Percentiles rank a stretch among this genome's conserved stretches.
Conservation (phyloP, 2,888 invertebrate species). For the Agelastica alni region DNA sequence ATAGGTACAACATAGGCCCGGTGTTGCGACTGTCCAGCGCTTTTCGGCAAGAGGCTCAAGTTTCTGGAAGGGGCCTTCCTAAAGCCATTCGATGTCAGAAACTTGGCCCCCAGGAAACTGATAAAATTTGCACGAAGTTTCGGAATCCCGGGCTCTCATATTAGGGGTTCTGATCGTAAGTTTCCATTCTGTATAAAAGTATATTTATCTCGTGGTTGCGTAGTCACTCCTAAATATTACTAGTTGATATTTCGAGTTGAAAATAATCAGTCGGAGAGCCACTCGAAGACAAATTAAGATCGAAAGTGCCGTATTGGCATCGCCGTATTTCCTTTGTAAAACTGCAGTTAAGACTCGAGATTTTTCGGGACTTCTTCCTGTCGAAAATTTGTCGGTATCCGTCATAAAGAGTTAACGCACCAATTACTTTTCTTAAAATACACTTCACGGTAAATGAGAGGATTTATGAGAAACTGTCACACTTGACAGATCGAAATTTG, state of each 20-base stretch:
- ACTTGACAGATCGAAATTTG: constrained; percentile 11
- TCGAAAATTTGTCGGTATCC: constrained; percentile 32
- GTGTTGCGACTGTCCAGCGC: too few species aligned
- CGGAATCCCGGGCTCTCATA: too few species aligned
- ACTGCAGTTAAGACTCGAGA: constrained; percentile 16
- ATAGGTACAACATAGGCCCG: too few species aligned
- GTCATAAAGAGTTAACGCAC: constrained; percentile 24
- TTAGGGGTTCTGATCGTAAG: too few species aligned
- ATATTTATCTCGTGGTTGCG: background rate
- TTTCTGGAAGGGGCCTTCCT: too few species aligned
- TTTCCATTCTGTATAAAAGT: too few species aligned
- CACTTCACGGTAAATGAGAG: constrained; percentile 5
- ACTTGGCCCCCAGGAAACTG: too few species aligned
- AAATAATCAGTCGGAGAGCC: constrained; percentile 35
- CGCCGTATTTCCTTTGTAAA: constrained; percentile 35
- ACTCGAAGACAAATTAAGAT: constrained; percentile 45
- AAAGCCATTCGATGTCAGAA: too few species aligned
- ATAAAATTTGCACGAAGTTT: too few species aligned
- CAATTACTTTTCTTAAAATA: constrained; percentile 21
- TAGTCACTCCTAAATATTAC: constrained; percentile 13
- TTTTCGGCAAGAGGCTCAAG: too few species aligned
- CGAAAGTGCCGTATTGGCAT: constrained; percentile 28
- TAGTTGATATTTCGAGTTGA: constrained; percentile 33
- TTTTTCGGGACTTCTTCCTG: constrained; percentile 21
- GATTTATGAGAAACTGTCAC: constrained; percentile 23